phyloP scores from a whole-genome alignment of 1,140 invertebrate genomes.

The Neodiprion lecontei region DNA sequence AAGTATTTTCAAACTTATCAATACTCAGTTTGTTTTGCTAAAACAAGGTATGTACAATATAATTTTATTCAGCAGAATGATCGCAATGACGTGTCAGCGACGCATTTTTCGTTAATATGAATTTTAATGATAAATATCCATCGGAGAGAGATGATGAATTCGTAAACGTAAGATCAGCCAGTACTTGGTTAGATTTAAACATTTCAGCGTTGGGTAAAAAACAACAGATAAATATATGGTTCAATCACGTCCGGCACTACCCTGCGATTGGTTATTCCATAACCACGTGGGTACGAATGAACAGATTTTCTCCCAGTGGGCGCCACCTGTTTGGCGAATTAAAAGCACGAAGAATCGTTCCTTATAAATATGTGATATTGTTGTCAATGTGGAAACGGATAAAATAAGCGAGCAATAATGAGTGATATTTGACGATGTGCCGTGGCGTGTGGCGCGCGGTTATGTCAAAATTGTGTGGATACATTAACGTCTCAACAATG shows the following conservation, averaged over 20 bases:
- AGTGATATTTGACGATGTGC: conserved; percentile 11
- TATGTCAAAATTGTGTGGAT: background rate
- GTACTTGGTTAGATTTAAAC: background rate
- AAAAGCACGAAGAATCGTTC: conserved; percentile 3
- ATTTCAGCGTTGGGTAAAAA: background rate
- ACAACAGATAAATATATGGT: background rate
- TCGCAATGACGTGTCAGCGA: no score
- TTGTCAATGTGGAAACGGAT: conserved; percentile 6
- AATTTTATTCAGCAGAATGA: no score
- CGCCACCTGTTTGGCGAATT: background rate
- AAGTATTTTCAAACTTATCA: no score
- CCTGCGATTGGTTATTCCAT: background rate
- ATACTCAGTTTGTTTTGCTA: no score
- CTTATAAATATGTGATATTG: conserved; percentile 14
- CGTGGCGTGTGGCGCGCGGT: background rate
- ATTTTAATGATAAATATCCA: background rate
- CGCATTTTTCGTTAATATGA: no score
- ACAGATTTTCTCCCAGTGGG: background rate
- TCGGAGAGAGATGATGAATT: background rate
- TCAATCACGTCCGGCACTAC: background rate
- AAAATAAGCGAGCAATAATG: background rate
- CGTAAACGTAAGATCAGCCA: no score
- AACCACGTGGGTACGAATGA: background rate
- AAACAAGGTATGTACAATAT: no score
- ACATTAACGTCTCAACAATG: conserved; percentile 10